These are phyloP conservation scores for Pogonocherus hispidulus DNA, from an alignment of 2,888 invertebrate species.

Conservation along the genomic window DNA sequence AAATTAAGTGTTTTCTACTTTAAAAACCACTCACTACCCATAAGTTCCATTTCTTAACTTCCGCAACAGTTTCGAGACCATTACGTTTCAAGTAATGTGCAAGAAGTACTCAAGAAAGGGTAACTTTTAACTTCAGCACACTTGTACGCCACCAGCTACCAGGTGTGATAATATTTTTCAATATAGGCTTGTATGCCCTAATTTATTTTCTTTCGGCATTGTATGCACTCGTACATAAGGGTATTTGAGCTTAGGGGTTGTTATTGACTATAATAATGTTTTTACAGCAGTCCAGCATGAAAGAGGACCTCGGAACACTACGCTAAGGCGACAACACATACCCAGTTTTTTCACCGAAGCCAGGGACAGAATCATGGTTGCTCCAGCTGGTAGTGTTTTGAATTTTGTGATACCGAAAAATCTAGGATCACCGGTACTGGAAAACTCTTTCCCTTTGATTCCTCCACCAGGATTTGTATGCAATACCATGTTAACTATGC, in stretches of 20 bases:
- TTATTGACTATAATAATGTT: constrained; percentile 51
- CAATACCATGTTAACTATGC: constrained; percentile 47
- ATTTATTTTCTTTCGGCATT: constrained; percentile 42
- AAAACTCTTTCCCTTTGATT: constrained; percentile 49
- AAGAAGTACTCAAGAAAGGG: constrained; percentile 20
- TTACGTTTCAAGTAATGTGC: not conserved
- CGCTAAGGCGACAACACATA: constrained; percentile 95
- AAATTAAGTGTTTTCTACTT: constrained; percentile 30
- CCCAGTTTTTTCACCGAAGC: constrained; percentile 83
- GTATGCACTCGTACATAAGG: constrained; percentile 10
- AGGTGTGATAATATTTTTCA: constrained; percentile 54
- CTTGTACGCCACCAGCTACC: constrained; percentile 34
- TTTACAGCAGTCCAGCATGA: constrained; percentile 97
- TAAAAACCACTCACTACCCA: not conserved
- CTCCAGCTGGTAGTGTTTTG: constrained; percentile 64
- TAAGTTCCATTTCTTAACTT: constrained; percentile 19
- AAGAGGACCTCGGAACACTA: constrained; percentile 95
- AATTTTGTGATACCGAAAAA: constrained; percentile 71
- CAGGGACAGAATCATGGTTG: constrained; percentile 61
- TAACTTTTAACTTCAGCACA: constrained; percentile 33
- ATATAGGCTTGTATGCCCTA: constrained; percentile 35
- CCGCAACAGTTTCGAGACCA: constrained; percentile 23
- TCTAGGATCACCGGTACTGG: constrained; percentile 50
- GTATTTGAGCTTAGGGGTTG: constrained; percentile 10
- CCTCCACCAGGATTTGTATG: constrained; percentile 46